Evolutionary conservation across 2,888 invertebrate species (phyloP).

Genomic region (Nephrotoma appendiculata): DNA sequence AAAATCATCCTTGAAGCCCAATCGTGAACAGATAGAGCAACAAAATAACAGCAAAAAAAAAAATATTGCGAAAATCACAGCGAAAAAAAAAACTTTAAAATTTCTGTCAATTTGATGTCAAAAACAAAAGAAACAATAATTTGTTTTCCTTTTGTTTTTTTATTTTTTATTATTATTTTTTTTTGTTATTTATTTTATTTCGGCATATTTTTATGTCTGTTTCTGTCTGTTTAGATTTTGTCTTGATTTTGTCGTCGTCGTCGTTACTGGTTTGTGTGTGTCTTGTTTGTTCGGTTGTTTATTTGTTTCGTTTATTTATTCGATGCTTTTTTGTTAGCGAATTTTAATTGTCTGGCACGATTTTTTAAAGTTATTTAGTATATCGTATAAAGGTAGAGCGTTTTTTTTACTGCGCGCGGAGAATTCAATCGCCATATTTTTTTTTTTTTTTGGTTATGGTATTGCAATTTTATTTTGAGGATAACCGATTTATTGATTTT

Average conservation of each 20-base stretch:
- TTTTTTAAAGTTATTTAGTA: background rate
- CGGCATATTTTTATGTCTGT: background rate
- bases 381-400: background rate
- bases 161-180: too few species aligned
- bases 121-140: background rate
- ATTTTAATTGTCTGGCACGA: background rate
- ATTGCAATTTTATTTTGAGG: too few species aligned
- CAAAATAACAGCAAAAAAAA: background rate
- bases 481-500: background rate
- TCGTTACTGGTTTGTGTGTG: background rate
- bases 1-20: background rate
- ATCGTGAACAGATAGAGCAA: background rate
- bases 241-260: background rate
- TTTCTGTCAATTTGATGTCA: background rate
- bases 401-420: background rate
- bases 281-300: background rate
- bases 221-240: background rate
- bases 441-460: background rate
- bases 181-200: background rate
- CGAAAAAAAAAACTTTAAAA: background rate
- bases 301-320: background rate
- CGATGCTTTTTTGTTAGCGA: background rate
- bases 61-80: background rate
- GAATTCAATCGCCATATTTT: background rate
- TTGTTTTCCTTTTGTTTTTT: background rate